Base-by-base conservation (phyloP, 2,888 invertebrate genomes). In the Stramonita haemastoma region DNA sequence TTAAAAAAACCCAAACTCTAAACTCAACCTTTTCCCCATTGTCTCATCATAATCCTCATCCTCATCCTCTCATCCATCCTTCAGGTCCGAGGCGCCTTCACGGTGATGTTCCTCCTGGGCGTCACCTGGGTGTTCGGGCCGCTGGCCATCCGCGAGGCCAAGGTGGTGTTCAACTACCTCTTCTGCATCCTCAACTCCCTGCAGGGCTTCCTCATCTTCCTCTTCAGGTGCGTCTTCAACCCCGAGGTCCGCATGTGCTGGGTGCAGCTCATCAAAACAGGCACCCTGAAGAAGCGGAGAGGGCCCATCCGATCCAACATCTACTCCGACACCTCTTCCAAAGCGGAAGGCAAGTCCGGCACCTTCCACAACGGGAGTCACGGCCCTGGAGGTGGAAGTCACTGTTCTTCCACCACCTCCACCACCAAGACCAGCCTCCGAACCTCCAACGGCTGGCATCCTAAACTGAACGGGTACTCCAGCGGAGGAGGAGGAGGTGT, bases 81-180 rank as follows among this genome's bases (percentile, higher is more conserved):
- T 17, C 93, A 95, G 91, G 93, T 95, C 11, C 92, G 95, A 11
- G 95, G 95, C 0, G 94, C 95, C 26, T 94, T 95, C 91, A 93
- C 95, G 8, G 94, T 95, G 26, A 94, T 95, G 93, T 93, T 95
- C 26, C 89, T 95, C 29, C 92, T 95, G 4, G 95, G 95, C 0
- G 92, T 95, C 91, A 94, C 95, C 34, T 95, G 95, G 95, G 93
- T 95, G 26, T 94, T 95, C 84, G 95, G 95, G 11, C 94, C 95
- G 19, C 92, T 95, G 56, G 95, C 95, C 85, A 93, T 95, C 70
- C 92, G 93, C 70, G 94, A 94, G 79, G 95, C 95, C 29, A 93
- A 93, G 89, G 84, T 95, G 17, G 93, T 93, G 17, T 93, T 95
- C 90, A 94, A 94, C 90, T 94, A 95, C 84, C 77, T 95, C 26